These are phyloP conservation scores for Choristoneura fumiferana DNA, from an alignment of 1,140 invertebrate species.

Conservation along the genomic window DNA sequence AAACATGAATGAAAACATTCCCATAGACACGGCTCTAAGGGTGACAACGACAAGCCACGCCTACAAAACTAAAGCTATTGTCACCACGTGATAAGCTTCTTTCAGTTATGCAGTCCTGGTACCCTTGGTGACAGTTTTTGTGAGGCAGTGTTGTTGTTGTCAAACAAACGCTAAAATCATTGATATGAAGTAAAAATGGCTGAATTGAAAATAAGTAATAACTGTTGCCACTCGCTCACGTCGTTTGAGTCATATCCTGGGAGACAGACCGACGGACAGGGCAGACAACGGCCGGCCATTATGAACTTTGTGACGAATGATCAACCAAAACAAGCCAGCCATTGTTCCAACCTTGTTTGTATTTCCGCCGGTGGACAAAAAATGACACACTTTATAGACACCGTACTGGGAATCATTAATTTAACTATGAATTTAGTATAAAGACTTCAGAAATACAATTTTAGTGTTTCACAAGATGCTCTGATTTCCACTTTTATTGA, in stretches of 20 bases:
- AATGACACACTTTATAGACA: conserved; percentile 36
- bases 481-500: neutral
- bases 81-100: conserved; percentile 19
- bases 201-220: too few relatives aligned
- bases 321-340: conserved; percentile 51
- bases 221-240: conserved; percentile 32
- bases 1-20: too few relatives aligned
- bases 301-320: conserved; percentile 47
- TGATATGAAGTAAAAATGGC: too few relatives aligned
- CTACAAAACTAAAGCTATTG: neutral
- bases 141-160: conserved; percentile 19
- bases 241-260: conserved; percentile 56
- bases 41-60: conserved; percentile 30
- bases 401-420: conserved; percentile 14
- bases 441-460: neutral
- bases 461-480: neutral
- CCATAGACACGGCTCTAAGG: neutral
- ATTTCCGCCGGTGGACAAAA: conserved; percentile 56
- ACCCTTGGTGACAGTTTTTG: conserved; percentile 48
- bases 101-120: conserved; percentile 41
- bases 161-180: conserved; percentile 25
- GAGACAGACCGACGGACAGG: conserved; percentile 33
- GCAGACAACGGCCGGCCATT: conserved; percentile 38
- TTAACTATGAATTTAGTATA: neutral
- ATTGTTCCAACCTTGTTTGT: conserved; percentile 59